These are phyloP conservation scores for Argyresthia albistria DNA, from an alignment of 2,888 invertebrate species.

Conservation along the genomic window DNA sequence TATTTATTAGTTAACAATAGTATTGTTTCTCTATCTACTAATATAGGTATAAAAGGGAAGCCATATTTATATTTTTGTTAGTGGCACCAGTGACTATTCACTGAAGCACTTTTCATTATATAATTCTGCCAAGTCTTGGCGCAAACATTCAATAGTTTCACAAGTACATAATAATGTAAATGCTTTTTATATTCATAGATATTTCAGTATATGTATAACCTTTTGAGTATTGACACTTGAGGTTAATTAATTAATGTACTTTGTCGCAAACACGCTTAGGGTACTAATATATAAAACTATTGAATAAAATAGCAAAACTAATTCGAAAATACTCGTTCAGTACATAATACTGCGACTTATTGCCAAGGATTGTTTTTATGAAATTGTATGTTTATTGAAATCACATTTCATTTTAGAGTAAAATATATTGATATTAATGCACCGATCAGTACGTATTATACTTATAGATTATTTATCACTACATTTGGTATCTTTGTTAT, in stretches of 20 bases:
- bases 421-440: slow-evolving; percentile 58
- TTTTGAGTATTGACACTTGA: slow-evolving; percentile 16
- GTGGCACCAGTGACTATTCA: slow-evolving; percentile 42
- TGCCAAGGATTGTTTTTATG: slow-evolving; percentile 21
- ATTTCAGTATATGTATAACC: slow-evolving; percentile 7
- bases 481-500: not conserved
- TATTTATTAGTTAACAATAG: not conserved
- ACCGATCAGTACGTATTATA: slow-evolving; percentile 25
- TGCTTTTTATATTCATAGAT: not conserved
- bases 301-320: slow-evolving; percentile 7
- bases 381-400: not conserved
- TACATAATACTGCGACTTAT: slow-evolving; percentile 43
- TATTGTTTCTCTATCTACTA: slow-evolving; percentile 13
- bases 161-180: not conserved
- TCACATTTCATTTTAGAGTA: not conserved
- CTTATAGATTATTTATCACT: slow-evolving; percentile 7
- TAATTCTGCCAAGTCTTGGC: not conserved
- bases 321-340: slow-evolving; percentile 14
- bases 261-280: slow-evolving; percentile 33
- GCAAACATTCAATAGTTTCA: not conserved
- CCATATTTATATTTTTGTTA: slow-evolving; percentile 22
- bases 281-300: slow-evolving; percentile 23
- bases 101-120: slow-evolving; percentile 37
- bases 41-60: slow-evolving; percentile 36
- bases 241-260: slow-evolving; percentile 30